These are phyloP conservation scores for cat (Felis catus) DNA, from an alignment of 2,113 vertebrate genomes.

Conservation along the genomic window F.catus_Fca126_mat1.0 CM031425.1:3989001-3989500, in stretches of 20 bases:
- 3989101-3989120: neutral
- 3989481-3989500: no score
- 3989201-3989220: neutral
- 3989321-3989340: neutral
- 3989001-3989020: neutral
- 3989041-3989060: neutral
- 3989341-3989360: neutral
- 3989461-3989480: no score
- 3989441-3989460: no score
- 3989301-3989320: neutral
- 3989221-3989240: neutral
- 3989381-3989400: neutral
- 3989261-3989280: neutral
- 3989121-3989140: neutral
- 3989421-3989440: no score
- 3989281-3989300: neutral
- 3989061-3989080: neutral
- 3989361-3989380: neutral
- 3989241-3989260: neutral
- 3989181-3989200: neutral
- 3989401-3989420: neutral
- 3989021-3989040: neutral
- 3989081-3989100: neutral
- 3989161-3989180: neutral
- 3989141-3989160: neutral